These are phyloP conservation scores for Rosalia funebris DNA, from an alignment of 2,888 invertebrate genomes.

Conservation along the genomic window DNA sequence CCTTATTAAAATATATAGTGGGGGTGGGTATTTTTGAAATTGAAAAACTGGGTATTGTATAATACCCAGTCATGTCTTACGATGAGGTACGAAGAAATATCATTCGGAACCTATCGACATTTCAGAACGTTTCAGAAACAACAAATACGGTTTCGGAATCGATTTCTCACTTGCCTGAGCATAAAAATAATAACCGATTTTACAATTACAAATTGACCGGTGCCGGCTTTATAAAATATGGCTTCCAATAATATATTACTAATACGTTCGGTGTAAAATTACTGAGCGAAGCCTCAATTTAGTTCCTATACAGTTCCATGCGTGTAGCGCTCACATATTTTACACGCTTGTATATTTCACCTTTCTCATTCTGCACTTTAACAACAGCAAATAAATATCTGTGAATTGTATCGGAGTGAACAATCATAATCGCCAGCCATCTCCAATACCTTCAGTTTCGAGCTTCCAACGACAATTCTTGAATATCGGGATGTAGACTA, in stretches of 20 bases:
- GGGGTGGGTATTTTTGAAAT: too few relatives aligned
- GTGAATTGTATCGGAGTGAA: constrained; percentile 39
- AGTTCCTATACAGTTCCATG: constrained; percentile 42
- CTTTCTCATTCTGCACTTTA: constrained; percentile 39
- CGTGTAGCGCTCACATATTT: constrained; percentile 43
- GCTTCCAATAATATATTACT: constrained; percentile 43
- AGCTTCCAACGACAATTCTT: constrained; percentile 31
- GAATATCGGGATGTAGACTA: not conserved
- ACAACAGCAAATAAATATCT: constrained; percentile 40
- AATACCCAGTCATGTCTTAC: too few relatives aligned
- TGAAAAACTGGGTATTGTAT: too few relatives aligned
- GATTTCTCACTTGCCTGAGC: constrained; percentile 34
- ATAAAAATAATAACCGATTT: constrained; percentile 37
- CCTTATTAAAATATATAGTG: too few relatives aligned
- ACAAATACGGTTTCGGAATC: constrained; percentile 26
- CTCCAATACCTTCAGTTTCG: constrained; percentile 20
- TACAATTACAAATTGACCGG: constrained; percentile 29
- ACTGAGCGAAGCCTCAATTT: constrained; percentile 43
- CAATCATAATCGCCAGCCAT: constrained; percentile 35
- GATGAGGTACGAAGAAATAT: not conserved
- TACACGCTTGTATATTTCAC: constrained; percentile 41
- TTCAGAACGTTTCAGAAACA: constrained; percentile 18
- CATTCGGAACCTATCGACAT: constrained; percentile 7
- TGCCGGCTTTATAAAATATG: constrained; percentile 31
- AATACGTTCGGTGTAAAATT: constrained; percentile 42